Percentiles rank a stretch among this genome's conserved stretches.
These are phyloP conservation scores for Epinephelus fuscoguttatus DNA, from an alignment of 2,113 vertebrate genomes.

Conservation along the genomic window DNA sequence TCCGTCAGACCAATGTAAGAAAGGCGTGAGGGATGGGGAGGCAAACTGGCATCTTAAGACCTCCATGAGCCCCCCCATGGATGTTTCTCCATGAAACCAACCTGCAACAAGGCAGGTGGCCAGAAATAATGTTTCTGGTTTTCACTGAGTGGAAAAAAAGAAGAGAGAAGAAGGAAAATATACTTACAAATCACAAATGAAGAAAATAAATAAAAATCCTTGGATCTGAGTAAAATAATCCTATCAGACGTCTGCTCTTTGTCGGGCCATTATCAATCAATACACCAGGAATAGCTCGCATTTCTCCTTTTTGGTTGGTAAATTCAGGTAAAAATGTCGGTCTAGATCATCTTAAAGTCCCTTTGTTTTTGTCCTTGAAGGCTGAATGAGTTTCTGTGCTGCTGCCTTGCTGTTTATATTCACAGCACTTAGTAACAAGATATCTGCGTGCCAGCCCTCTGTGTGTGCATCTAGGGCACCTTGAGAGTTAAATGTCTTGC, in stretches of 20 bases:
- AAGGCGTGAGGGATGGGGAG: no score
- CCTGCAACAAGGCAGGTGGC: neutral
- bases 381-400: neutral
- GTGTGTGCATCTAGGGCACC: neutral
- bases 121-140: neutral
- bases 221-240: neutral
- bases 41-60: neutral
- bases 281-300: neutral
- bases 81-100: neutral
- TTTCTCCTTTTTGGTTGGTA: neutral
- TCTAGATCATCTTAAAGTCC: neutral
- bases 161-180: neutral
- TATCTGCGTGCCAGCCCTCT: neutral
- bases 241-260: neutral
- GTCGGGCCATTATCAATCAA: neutral
- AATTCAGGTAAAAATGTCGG: neutral
- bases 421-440: neutral
- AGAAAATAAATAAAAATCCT: neutral
- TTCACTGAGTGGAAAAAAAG: neutral
- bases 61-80: neutral
- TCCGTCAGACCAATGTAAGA: neutral
- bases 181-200: neutral
- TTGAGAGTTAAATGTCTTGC: neutral
- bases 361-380: slow-evolving; percentile 13
- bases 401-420: neutral